A percentile compares a stretch with the other conserved stretches of the same genome.
Conservation (phyloP, 2,797 vertebrate species). For the Fistularia commersonii region DNA sequence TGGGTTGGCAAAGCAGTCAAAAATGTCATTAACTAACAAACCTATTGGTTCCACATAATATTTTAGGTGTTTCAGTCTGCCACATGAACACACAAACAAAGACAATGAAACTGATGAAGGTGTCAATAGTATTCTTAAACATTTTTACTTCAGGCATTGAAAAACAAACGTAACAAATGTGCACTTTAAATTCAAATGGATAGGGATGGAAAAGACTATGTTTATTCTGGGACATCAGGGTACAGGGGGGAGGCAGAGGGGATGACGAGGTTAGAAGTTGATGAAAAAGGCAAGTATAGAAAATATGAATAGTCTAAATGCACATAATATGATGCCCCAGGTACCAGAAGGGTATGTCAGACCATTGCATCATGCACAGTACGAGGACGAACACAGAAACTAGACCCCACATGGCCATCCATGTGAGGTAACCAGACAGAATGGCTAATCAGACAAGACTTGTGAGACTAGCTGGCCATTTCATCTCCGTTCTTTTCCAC, state of each 20-base stretch:
- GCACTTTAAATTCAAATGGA: too few species aligned
- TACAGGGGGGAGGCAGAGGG: neutral
- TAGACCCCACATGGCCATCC: conserved; percentile 11
- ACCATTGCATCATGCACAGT: conserved; percentile 45
- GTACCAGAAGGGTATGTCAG: conserved; percentile 37
- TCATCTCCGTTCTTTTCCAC: conserved; percentile 56
- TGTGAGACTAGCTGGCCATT: conserved; percentile 44
- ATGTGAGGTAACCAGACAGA: conserved; percentile 34
- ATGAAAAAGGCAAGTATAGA: neutral
- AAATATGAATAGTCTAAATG: neutral
- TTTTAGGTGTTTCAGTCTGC: too few species aligned
- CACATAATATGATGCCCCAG: conserved; percentile 3
- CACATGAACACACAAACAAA: too few species aligned
- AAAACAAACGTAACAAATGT: too few species aligned
- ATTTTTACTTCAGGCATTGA: too few species aligned
- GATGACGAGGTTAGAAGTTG: neutral
- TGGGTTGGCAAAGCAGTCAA: too few species aligned
- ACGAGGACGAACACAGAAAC: conserved; percentile 30
- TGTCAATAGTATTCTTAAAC: too few species aligned
- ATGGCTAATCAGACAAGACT: conserved; percentile 53
- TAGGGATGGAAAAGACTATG: too few species aligned
- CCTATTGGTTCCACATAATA: too few species aligned
- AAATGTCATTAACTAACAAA: too few species aligned
- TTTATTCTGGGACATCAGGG: too few species aligned
- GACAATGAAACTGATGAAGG: too few species aligned